Evolutionary conservation across 2,888 invertebrate species (phyloP).

Genomic region (Apamea epomidion): DNA sequence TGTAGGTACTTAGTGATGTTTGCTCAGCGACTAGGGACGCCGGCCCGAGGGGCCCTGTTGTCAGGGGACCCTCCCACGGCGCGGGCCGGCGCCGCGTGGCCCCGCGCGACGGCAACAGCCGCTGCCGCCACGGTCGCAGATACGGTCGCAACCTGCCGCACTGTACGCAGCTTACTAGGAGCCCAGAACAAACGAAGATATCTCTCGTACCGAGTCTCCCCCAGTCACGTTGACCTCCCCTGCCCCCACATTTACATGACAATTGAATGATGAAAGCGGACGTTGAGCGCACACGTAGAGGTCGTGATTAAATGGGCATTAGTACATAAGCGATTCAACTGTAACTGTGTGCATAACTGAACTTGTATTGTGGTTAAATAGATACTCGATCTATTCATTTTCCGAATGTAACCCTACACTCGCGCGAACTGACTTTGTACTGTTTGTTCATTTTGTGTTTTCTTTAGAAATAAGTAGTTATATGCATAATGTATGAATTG

Average conservation of each 20-base stretch:
- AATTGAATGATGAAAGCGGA: constrained; percentile 28
- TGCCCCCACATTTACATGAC: constrained; percentile 53
- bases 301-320: constrained; percentile 64
- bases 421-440: constrained; percentile 42
- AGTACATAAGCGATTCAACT: constrained; percentile 67
- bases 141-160: constrained; percentile 81
- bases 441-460: constrained; percentile 28
- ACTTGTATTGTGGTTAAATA: constrained; percentile 57
- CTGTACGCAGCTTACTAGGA: constrained; percentile 87
- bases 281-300: constrained; percentile 33
- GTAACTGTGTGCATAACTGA: constrained; percentile 59
- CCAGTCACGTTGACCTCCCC: constrained; percentile 67
- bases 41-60: constrained; percentile 62
- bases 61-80: constrained; percentile 69
- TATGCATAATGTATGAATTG: constrained; percentile 12
- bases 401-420: constrained; percentile 50
- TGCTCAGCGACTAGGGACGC: constrained; percentile 58
- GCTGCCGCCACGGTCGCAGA: constrained; percentile 72
- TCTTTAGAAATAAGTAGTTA: constrained; percentile 13
- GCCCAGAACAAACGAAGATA: constrained; percentile 74
- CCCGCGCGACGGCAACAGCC: constrained; percentile 60
- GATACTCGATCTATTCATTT: constrained; percentile 59
- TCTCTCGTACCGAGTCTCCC: constrained; percentile 48
- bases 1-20: constrained; percentile 63
- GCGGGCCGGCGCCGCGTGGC: constrained; percentile 45